Evolutionary conservation across 2,113 vertebrate species (phyloP), one percentile per base, ranked within the genome.

Genomic region (Loxodonta africana): DNA sequence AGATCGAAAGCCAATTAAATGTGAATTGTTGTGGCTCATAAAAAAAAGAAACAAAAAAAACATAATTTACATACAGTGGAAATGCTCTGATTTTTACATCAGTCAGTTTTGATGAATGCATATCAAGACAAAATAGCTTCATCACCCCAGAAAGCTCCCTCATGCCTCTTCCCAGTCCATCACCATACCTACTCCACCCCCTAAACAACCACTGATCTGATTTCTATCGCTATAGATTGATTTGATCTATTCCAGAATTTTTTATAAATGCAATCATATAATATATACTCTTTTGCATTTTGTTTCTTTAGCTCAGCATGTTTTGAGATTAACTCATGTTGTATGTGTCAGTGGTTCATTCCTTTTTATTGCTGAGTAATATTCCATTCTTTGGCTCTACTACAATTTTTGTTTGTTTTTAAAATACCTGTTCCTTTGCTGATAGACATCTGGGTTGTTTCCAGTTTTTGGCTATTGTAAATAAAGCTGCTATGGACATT

Each of bases 391-490:
- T 94, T 74, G 44, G 91, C 33, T 77, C 51, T 53, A 86, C 21
- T 37, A n/a, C 17, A 53, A 44, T 67, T 88, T 81, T 18, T 12
- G 5, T 71, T 71, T 12, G 12, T n/a, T 73, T 71, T 25, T 30
- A 69, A 90, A 85, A 86, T n/a, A 14, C 63, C 3, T 1, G 0
- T 96, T 91, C 5, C 65, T 21, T 46, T 73, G 37, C 33, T 71
- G 37, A 87, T 82, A 15, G 53, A 53, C 48, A 77, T 90, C 77
- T 96, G 46, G 23, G 87, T 84, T 94, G 8, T 67, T 81, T 86
- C 69, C 76, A 95, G 67, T 28, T 93, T 94, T 65, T 73, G 73
- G 23, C 53, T 87, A 69, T 69, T 80, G 33, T 73, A 80, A 95
- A 91, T 88, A 93, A 95, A 88, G 46, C 30, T 71, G 28, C 37